phyloP scores from a whole-genome alignment of 2,113 vertebrate genomes.

The Paramisgurnus dabryanus region DNA sequence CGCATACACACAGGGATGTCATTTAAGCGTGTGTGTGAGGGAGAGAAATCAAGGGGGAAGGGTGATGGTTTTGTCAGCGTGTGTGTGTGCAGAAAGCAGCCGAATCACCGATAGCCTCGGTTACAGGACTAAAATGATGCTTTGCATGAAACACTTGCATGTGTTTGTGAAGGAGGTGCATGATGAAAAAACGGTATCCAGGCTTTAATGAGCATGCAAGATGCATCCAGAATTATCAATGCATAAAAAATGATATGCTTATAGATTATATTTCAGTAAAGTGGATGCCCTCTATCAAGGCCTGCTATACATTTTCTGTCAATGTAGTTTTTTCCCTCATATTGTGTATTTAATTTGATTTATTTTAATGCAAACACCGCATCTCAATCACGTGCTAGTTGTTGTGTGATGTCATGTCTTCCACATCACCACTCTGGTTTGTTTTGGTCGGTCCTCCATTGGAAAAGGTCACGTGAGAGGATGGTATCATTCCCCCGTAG shows the following conservation, averaged over 20 bases:
- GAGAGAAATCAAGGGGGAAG: slow-evolving; percentile 34
- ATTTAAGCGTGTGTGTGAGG: neutral
- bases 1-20: neutral
- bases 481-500: neutral
- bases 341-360: neutral
- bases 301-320: no score
- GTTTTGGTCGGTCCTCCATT: slow-evolving; percentile 46
- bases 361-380: neutral
- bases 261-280: no score
- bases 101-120: neutral
- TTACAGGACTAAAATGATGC: neutral
- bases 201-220: neutral
- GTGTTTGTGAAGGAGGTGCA: slow-evolving; percentile 2
- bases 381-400: neutral
- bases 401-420: slow-evolving; percentile 33
- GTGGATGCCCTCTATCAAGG: no score
- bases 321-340: neutral
- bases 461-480: slow-evolving; percentile 14
- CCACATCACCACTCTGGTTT: slow-evolving; percentile 40
- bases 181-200: neutral
- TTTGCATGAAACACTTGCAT: neutral
- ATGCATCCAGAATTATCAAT: neutral
- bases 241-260: neutral
- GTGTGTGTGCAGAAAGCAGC: neutral
- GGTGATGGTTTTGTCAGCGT: slow-evolving; percentile 43